Evolutionary conservation across 2,797 vertebrate genomes (phyloP), one percentile per base, ranked within the genome.

Genomic region (Falco columbarius): DNA sequence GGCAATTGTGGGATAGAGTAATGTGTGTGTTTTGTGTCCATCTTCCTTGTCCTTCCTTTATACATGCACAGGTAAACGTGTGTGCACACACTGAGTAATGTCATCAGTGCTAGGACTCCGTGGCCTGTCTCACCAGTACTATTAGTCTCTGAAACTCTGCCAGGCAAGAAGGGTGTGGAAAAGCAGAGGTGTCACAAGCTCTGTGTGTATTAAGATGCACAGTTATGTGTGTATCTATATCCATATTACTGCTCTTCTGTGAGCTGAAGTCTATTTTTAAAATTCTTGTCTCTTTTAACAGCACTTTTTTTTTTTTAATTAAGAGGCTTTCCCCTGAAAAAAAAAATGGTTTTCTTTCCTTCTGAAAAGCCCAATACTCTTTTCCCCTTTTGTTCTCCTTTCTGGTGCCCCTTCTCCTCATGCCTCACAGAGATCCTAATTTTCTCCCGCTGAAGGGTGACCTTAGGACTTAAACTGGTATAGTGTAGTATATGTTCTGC

Each of bases 1-100:
- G 65, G 36, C 42, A 74, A 1, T 9, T 72, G 44, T 36, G n/a
- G 62, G 29, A 8, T 18, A 40, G 58, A 77, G 22, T 7, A 30
- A 30, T 2, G 7, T 46, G 40, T 56, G 40, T 63, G 26, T 40
- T 63, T 44, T 63, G 26, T 40, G 36, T 59, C 46, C 27, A 7
- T 77, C 68, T 42, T 61, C 51, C 52, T 44, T 55, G 61, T 32
- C 36, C 36, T 44, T 46, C 44, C 30, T 58, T 54, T 59, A 5
- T 3, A 6, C 14, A 5, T 0, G 0, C 23, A 7, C 20, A 42
- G 54, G 19, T 71, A 30, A 59, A 24, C 0, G 1, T 24, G 27
- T 7, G 3, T 3, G 2, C 4, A 5, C 11, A 8, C 58, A 22
- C 22, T 34, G 20, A 62, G 26, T 32, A 19, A 54, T 29, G 23